These are phyloP conservation scores for Augochlora pura DNA, from an alignment of 1,140 invertebrate species.

Conservation along the genomic window DNA sequence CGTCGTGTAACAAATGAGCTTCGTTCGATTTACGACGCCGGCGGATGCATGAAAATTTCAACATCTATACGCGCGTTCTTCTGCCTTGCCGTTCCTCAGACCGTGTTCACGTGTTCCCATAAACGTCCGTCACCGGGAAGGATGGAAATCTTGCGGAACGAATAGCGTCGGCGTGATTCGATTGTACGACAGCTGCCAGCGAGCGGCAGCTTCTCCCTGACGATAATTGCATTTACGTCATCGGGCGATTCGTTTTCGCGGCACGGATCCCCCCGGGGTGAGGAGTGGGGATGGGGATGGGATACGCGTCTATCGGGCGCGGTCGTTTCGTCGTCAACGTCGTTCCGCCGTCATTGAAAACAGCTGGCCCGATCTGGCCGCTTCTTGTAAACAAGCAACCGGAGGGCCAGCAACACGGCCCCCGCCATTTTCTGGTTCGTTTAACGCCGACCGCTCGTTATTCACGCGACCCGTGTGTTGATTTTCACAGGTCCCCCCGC, in stretches of 20 bases:
- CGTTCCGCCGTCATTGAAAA: conserved; percentile 28
- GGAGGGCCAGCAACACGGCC: neutral
- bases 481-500: conserved; percentile 42
- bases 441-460: conserved; percentile 21
- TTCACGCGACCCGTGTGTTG: conserved; percentile 41
- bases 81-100: neutral
- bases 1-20: too few species aligned
- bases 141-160: conserved; percentile 31
- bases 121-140: conserved; percentile 13
- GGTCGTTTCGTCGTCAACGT: neutral
- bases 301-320: conserved; percentile 7
- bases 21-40: too few species aligned
- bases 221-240: conserved; percentile 50
- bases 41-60: too few species aligned
- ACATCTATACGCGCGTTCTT: neutral
- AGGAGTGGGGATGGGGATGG: too few species aligned
- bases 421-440: conserved; percentile 37
- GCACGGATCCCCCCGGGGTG: conserved; percentile 2
- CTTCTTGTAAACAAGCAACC: conserved; percentile 30
- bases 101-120: neutral
- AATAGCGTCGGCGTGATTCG: conserved; percentile 48
- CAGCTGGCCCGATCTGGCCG: conserved; percentile 6
- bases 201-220: conserved; percentile 26
- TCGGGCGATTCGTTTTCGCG: conserved; percentile 52
- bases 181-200: conserved; percentile 55